These are phyloP conservation scores for Emydoidea blandingii DNA, from an alignment of 2,797 vertebrate genomes.

Conservation along the genomic window DNA sequence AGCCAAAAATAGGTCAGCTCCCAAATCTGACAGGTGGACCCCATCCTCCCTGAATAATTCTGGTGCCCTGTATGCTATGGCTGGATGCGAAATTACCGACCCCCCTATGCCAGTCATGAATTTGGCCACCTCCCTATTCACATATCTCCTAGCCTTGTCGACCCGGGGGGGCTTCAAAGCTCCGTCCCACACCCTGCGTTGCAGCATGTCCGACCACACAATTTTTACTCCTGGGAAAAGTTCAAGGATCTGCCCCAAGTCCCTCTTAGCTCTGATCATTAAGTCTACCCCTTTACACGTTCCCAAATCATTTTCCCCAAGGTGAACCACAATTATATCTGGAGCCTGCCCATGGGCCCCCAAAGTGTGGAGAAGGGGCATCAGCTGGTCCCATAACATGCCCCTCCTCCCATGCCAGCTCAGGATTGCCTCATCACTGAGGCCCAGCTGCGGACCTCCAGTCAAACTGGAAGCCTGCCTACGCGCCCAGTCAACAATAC, in stretches of 20 bases:
- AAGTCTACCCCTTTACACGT: background rate
- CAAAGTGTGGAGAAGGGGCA: background rate
- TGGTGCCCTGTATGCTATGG: background rate
- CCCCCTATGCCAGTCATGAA: background rate
- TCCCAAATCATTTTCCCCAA: background rate
- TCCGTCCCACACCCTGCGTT: background rate
- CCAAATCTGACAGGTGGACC: background rate
- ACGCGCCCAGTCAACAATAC: background rate
- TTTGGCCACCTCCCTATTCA: background rate
- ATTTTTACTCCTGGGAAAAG: background rate
- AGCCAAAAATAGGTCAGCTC: background rate
- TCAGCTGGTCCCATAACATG: background rate
- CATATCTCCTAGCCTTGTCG: background rate
- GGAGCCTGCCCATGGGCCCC: background rate
- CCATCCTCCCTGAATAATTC: background rate
- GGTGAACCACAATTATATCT: background rate
- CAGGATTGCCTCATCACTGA: background rate
- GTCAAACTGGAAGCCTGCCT: background rate
- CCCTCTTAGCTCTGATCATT: background rate
- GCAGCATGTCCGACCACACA: background rate
- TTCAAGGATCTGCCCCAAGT: background rate
- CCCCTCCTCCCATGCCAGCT: background rate
- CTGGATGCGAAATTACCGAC: background rate
- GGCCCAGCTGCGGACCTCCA: background rate
- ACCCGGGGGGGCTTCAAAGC: background rate